These are phyloP conservation scores for Sitta carolinensis DNA, from an alignment of 2,797 vertebrate genomes.

Conservation along the genomic window DNA sequence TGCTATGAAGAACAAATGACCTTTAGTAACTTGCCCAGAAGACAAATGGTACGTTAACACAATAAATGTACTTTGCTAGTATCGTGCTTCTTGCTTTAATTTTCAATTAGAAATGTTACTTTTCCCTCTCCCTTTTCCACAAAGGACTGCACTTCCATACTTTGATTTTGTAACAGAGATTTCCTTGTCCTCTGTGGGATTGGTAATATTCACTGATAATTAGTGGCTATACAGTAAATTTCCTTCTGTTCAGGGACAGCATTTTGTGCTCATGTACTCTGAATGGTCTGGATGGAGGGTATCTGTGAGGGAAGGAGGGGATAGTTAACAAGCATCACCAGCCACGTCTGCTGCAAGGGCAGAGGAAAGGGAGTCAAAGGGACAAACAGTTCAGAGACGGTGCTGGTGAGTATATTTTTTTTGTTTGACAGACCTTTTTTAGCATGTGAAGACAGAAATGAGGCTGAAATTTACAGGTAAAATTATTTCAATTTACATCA, in stretches of 20 bases:
- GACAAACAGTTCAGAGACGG: neutral
- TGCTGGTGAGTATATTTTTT: neutral
- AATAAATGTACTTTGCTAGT: constrained; percentile 72
- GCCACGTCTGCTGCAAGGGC: neutral
- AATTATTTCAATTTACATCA: neutral
- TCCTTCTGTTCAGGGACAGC: constrained; percentile 25
- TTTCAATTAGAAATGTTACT: constrained; percentile 66
- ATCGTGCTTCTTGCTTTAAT: constrained; percentile 58
- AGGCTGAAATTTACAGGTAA: neutral
- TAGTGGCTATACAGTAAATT: constrained; percentile 24
- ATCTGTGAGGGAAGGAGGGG: neutral
- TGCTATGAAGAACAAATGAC: constrained; percentile 81
- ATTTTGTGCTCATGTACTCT: neutral
- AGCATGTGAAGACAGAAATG: neutral
- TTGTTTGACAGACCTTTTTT: neutral
- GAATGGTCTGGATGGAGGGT: neutral
- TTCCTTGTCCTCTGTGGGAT: neutral
- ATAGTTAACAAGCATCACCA: neutral
- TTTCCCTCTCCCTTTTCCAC: neutral
- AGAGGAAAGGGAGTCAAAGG: neutral
- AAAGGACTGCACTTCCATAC: neutral
- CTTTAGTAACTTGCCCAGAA: constrained; percentile 82
- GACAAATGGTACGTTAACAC: constrained; percentile 76
- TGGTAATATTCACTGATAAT: constrained; percentile 31
- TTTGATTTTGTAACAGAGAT: neutral